Evolutionary conservation across 2,888 invertebrate species (phyloP).

Genomic region (Orgyia antiqua): DNA sequence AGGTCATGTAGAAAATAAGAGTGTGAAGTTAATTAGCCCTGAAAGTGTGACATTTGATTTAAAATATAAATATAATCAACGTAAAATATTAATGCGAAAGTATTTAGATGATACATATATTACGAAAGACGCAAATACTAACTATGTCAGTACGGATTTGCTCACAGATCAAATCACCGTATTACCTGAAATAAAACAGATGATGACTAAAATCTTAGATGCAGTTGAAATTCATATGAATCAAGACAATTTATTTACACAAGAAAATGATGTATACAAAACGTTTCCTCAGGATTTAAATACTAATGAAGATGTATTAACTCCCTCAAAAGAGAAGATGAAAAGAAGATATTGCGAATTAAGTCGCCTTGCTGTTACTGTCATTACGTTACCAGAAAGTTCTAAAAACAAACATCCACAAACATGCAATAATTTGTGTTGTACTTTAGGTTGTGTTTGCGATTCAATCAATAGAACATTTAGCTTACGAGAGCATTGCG

Average conservation of each 20-base stretch:
- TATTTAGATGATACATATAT: slow-evolving; percentile 20
- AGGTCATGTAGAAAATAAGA: slow-evolving; percentile 37
- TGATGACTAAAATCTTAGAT: slow-evolving; percentile 75
- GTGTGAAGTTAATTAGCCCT: slow-evolving; percentile 29
- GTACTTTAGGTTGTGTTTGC: slow-evolving; percentile 83
- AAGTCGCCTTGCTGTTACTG: slow-evolving; percentile 80
- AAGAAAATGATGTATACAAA: slow-evolving; percentile 47
- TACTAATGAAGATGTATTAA: slow-evolving; percentile 12
- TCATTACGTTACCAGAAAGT: slow-evolving; percentile 72
- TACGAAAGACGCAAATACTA: slow-evolving; percentile 1
- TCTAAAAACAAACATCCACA: slow-evolving; percentile 11
- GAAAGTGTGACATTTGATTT: slow-evolving; percentile 73
- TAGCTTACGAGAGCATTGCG: slow-evolving; percentile 79
- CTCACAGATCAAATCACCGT: slow-evolving; percentile 9
- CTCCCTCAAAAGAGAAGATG: slow-evolving; percentile 44
- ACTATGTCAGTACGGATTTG: not conserved
- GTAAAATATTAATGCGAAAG: slow-evolving; percentile 71
- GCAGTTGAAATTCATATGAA: slow-evolving; percentile 80
- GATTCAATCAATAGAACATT: slow-evolving; percentile 70
- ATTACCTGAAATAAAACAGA: slow-evolving; percentile 44
- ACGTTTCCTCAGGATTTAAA: slow-evolving; percentile 25
- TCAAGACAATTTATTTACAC: slow-evolving; percentile 67
- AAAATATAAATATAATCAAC: slow-evolving; percentile 77
- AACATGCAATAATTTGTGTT: slow-evolving; percentile 74
- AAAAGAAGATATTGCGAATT: slow-evolving; percentile 72